Base-by-base conservation (phyloP, 2,113 vertebrate genomes). In the Heterotis niloticus region DNA sequence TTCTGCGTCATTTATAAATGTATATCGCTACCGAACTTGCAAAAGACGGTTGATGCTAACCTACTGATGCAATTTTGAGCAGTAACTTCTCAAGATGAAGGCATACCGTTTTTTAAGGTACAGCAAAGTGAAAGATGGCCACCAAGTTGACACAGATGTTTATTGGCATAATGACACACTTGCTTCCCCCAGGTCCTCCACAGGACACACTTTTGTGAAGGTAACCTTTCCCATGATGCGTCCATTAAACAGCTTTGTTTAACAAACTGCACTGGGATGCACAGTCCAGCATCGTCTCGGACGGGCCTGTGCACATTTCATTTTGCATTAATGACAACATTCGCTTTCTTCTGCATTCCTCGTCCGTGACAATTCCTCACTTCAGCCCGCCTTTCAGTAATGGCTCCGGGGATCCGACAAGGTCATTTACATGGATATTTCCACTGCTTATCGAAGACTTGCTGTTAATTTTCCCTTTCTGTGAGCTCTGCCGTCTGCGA, bases 401-500 rank as follows among this genome's bases (percentile, higher is more conserved):
- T 12, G 68, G 29, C 68, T 51, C 68, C 16, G 34, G 68, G 29
- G 20, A 28, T 29, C 4, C 29, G 29, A 20, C 68, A 13, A 12
- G 18, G 16, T n/a, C 68, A 71, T 71, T 71, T 52, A 71, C 17
- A 10, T 16, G 52, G 69, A 34, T n/a, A 51, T 71, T 54, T 54
- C 28, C 0, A 10, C 34, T 13, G 29, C 34, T n/a, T 20, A 52
- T n/a, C 29, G 16, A 12, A 18, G 52, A 20, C 44, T 5, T 71
- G 29, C 69, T 5, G 44, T 17, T 54, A 72, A 72, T 72, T 72
- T 51, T 34, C 34, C 51, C 26, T 1, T 28, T 44, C 28, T 70
- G 68, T 20, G 51, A n/a, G 44, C n/a, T 44, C 29, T 71, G 34
- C 68, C 68, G 29, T 71, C 52, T n/a, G 69, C 69, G 54, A 34